Conservation (phyloP, 2,113 vertebrate species). For the Crotophaga sulcirostris region DNA sequence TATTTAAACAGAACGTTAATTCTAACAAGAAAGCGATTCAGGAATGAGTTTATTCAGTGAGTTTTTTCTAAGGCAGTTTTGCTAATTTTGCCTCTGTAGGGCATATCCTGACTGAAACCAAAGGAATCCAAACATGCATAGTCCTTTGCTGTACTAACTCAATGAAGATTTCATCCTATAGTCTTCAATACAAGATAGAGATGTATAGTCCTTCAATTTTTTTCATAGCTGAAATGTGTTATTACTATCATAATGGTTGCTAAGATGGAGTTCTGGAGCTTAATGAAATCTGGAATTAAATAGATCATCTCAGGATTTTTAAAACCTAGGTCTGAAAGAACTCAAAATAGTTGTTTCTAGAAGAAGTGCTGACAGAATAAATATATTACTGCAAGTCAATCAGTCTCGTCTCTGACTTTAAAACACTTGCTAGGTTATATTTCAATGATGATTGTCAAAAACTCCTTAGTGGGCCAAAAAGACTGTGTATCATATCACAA, state of each 20-base stretch:
- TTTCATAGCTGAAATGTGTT: neutral
- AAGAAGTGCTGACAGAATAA: neutral
- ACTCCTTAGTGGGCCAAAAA: neutral
- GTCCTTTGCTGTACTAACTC: neutral
- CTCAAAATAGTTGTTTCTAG: neutral
- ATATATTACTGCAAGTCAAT: neutral
- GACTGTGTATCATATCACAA: neutral
- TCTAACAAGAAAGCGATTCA: neutral
- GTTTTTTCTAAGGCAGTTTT: neutral
- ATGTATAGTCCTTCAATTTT: neutral
- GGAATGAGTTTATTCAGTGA: neutral
- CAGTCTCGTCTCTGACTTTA: neutral
- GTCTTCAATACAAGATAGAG: neutral
- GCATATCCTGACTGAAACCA: neutral
- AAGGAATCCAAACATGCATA: neutral
- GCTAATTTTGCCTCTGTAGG: neutral
- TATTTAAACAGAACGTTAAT: neutral
- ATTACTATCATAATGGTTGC: neutral
- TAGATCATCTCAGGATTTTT: neutral
- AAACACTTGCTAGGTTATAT: neutral
- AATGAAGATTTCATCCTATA: neutral
- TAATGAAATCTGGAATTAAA: slow-evolving; percentile 26
- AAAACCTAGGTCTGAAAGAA: neutral
- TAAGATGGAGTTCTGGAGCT: neutral
- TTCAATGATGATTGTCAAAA: neutral